phyloP scores from a whole-genome alignment of 2,888 invertebrate species.

The Yponomeuta plumbellus region DNA sequence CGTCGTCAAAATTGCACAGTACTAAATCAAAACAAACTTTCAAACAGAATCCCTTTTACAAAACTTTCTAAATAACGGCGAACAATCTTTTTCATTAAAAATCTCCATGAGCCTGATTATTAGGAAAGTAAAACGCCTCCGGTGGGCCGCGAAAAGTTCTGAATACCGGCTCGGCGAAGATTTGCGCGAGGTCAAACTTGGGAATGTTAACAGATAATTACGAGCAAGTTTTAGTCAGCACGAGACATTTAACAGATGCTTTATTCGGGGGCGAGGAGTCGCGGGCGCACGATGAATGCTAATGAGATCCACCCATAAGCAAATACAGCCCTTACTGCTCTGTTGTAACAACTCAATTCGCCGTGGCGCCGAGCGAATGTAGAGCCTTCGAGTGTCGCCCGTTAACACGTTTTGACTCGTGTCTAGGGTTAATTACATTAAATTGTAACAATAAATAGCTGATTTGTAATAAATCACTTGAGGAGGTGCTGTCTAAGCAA shows the following conservation, averaged over 20 bases:
- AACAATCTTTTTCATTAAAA: slow-evolving; percentile 76
- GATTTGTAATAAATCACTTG: slow-evolving; percentile 13
- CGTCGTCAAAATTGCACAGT: slow-evolving; percentile 43
- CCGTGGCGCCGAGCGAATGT: slow-evolving; percentile 19
- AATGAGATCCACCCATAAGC: slow-evolving; percentile 46
- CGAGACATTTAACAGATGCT: slow-evolving; percentile 77
- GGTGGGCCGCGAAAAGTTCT: slow-evolving; percentile 54
- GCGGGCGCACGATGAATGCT: slow-evolving; percentile 73
- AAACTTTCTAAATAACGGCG: slow-evolving; percentile 72
- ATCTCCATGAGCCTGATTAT: slow-evolving; percentile 72
- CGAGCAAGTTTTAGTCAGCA: slow-evolving; percentile 71
- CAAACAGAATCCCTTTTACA: slow-evolving; percentile 64
- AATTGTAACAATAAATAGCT: slow-evolving; percentile 16
- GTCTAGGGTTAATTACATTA: slow-evolving; percentile 74
- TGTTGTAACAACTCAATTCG: neutral
- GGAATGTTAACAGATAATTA: slow-evolving; percentile 77
- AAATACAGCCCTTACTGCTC: slow-evolving; percentile 2
- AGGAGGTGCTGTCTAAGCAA: neutral
- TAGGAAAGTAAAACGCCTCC: slow-evolving; percentile 71
- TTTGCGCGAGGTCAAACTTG: slow-evolving; percentile 74
- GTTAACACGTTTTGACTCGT: slow-evolving; percentile 74
- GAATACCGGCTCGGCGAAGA: slow-evolving; percentile 46
- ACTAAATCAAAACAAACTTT: slow-evolving; percentile 74
- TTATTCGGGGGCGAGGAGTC: slow-evolving; percentile 69
- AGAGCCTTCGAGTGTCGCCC: slow-evolving; percentile 55